A percentile compares a stretch with the other conserved stretches of the same genome.
Evolutionary conservation across 64 coral and sea anemone species (phyloP).

Genomic region (Orbicella faveolata): DNA sequence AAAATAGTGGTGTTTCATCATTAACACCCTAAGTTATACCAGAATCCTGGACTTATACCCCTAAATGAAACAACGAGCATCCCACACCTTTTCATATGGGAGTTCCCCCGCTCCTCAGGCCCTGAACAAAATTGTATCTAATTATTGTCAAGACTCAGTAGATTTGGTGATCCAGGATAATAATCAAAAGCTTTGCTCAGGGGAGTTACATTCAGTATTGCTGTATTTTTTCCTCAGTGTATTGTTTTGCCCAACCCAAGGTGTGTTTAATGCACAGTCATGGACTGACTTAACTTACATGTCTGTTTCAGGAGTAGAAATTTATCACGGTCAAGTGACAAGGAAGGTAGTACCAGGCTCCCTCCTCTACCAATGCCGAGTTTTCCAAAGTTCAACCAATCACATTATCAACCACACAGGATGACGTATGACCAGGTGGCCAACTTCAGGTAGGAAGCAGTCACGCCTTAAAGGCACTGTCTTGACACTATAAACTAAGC

Average conservation of each 20-base stretch:
- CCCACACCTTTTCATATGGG: no score
- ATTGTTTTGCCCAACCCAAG: no score
- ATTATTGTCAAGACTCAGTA: no score
- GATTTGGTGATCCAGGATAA: background rate
- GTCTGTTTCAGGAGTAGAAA: constrained; percentile 55
- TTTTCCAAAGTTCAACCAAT: constrained; percentile 76
- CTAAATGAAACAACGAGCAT: no score
- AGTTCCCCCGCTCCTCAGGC: no score
- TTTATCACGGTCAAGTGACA: constrained; percentile 18
- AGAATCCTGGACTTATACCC: no score
- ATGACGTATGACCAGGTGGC: constrained; percentile 80
- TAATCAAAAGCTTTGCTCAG: background rate
- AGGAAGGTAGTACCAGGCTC: constrained; percentile 81
- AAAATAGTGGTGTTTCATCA: no score
- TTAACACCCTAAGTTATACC: no score
- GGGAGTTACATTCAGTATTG: background rate
- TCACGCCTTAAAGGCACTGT: no score
- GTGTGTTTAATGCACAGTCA: no score
- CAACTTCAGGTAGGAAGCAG: constrained; percentile 73
- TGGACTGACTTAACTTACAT: background rate
- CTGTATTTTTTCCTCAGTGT: background rate
- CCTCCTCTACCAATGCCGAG: constrained; percentile 81
- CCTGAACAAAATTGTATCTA: no score
- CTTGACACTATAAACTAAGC: background rate
- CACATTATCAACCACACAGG: constrained; percentile 71